Conservation (phyloP, 2,888 invertebrate genomes). For the Abscondita cerata region DNA sequence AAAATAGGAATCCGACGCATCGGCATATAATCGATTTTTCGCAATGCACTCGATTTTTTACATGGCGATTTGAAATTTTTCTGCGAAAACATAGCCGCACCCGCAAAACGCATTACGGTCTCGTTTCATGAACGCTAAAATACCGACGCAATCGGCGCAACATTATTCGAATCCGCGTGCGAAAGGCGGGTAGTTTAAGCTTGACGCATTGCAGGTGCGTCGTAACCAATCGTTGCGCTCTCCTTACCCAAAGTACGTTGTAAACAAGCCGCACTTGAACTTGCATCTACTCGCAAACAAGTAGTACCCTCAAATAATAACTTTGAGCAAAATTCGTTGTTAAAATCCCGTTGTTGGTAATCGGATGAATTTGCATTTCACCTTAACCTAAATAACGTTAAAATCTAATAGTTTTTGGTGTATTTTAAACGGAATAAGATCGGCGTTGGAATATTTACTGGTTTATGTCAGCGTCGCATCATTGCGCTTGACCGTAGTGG, state of each 20-base stretch:
- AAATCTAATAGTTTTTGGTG: neutral
- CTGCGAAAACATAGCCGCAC: slow-evolving; percentile 52
- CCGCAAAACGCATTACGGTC: slow-evolving; percentile 51
- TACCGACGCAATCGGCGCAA: slow-evolving; percentile 47
- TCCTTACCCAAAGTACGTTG: slow-evolving; percentile 66
- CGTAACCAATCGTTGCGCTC: slow-evolving; percentile 77
- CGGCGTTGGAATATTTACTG: slow-evolving; percentile 60
- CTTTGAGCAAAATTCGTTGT: slow-evolving; percentile 13
- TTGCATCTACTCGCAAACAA: slow-evolving; percentile 68
- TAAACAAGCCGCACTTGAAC: slow-evolving; percentile 77
- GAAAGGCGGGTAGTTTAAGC: slow-evolving; percentile 54
- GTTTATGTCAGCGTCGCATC: slow-evolving; percentile 60
- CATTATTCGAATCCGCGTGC: slow-evolving; percentile 49
- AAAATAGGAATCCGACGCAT: slow-evolving; percentile 7
- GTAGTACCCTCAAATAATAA: slow-evolving; percentile 58
- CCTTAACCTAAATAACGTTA: neutral
- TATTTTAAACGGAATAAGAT: slow-evolving; percentile 14
- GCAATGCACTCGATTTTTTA: slow-evolving; percentile 27
- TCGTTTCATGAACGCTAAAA: no score
- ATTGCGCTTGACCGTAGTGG: slow-evolving; percentile 57
- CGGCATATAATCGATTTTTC: slow-evolving; percentile 1
- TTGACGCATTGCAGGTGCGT: slow-evolving; percentile 90
- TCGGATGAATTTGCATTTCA: neutral
- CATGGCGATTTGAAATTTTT: slow-evolving; percentile 22
- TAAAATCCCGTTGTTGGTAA: neutral